Base-by-base conservation (phyloP, 2,888 invertebrate species). In the Apeira syringaria region DNA sequence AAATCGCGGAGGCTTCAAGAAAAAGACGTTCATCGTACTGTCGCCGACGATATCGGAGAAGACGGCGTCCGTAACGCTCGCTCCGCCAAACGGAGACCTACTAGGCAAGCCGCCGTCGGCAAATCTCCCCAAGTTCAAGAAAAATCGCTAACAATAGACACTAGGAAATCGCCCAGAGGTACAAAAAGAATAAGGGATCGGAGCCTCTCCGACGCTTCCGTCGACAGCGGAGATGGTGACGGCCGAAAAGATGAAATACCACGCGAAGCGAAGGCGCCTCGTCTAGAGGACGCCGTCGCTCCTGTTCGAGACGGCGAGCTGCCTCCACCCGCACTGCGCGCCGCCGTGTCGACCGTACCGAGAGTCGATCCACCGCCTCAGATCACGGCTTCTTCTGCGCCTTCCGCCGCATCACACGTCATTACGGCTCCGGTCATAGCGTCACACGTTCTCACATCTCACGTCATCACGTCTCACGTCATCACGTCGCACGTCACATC, bases 1-100 rank as follows among this genome's bases (percentile, higher is more conserved):
- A 96, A 97, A 75, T 97, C 96, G 0, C 91, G 95, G 42, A 91
- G 97, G 47, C 81, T 97, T 37, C 95, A 94, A 64, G 96, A 96
- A 68, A 94, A 94, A 66, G 95, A 95, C 64, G 93, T 92, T 32
- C 92, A 92, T 53, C 91, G 95, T 45, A 95, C 92, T 47, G 94
- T 95, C 1, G 93, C 96, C 5, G 98, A 98, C 69, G 97, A 97
- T 61, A 93, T 96, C 7, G 97, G 97, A 53, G 98, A 98, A 57
- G 97, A 98, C 66, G 45, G 45, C 10, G 22, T 15, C 26, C 26
- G 46, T 11, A 41, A 25, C 7, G 38, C 43, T 12, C 56, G 53
- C 5, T 31, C 57, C 0, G 80, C 74, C 38, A 91, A 91, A 47
- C 88, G 92, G 49, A 80, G 92, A 59, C 91, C 92, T 2, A 84